Conservation (phyloP, 1,140 invertebrate species). For the Bombus waltoni region DNA sequence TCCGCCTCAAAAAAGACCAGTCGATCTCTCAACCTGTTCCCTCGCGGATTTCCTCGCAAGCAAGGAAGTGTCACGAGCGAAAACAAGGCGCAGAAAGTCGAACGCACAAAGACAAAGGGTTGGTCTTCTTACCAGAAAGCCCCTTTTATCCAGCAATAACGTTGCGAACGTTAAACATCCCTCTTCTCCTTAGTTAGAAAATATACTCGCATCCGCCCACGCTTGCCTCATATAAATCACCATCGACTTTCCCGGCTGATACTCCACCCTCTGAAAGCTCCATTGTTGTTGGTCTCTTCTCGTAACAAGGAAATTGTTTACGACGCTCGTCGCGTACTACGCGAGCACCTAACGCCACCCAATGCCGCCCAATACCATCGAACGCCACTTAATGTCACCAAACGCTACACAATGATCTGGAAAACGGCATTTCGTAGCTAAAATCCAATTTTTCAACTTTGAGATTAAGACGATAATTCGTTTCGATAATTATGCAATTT, state of each 20-base stretch:
- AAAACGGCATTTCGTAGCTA: too few relatives aligned
- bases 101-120: slow-evolving; percentile 9
- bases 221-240: background rate
- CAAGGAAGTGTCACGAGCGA: background rate
- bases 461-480: too few relatives aligned
- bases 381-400: too few relatives aligned
- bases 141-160: background rate
- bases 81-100: background rate
- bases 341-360: background rate
- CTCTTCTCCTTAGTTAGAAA: background rate
- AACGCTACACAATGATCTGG: too few relatives aligned
- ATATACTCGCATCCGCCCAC: background rate
- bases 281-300: slow-evolving; percentile 21
- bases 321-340: background rate
- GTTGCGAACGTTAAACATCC: background rate
- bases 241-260: background rate
- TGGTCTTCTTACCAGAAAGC: background rate
- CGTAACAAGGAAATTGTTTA: slow-evolving; percentile 30
- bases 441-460: too few relatives aligned
- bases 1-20: background rate
- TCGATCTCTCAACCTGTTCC: background rate
- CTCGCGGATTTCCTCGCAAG: background rate
- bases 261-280: background rate
- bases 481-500: too few relatives aligned
- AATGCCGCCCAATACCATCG: background rate